phyloP scores from a whole-genome alignment of 2,113 vertebrate species.

The Crotalus viridis region DNA sequence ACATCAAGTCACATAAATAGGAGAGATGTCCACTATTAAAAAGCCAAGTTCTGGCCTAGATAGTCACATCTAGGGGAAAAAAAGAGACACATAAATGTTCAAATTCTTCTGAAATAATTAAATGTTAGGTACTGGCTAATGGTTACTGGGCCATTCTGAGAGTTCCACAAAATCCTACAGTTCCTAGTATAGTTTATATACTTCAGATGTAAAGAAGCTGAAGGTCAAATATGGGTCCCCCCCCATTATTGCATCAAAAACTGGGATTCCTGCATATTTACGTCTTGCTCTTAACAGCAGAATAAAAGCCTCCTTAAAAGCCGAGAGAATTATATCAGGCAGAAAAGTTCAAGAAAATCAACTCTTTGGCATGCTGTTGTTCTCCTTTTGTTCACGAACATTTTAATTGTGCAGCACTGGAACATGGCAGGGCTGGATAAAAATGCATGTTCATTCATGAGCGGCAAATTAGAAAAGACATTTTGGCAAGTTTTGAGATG shows the following conservation, averaged over 20 bases:
- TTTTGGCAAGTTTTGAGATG: neutral
- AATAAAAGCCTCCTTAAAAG: neutral
- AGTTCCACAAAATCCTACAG: neutral
- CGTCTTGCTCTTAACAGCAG: neutral
- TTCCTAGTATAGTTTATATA: neutral
- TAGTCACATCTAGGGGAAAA: too few relatives aligned
- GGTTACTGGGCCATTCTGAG: neutral
- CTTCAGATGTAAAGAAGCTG: neutral
- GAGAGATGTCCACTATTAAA: neutral
- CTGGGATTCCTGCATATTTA: neutral
- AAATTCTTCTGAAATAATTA: neutral
- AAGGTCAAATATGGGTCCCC: neutral
- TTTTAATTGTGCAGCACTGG: neutral
- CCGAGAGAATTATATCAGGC: neutral
- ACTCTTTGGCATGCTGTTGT: neutral
- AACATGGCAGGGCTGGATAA: neutral
- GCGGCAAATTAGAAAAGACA: neutral
- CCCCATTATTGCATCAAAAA: neutral
- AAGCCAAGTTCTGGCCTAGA: neutral
- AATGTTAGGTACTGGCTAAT: neutral
- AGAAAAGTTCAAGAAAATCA: neutral
- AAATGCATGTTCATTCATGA: neutral
- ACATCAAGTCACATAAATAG: neutral
- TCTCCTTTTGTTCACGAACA: neutral
- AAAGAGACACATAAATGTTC: neutral